phyloP scores from a whole-genome alignment of 2,888 invertebrate species.

The Pterostichus madidus region DNA sequence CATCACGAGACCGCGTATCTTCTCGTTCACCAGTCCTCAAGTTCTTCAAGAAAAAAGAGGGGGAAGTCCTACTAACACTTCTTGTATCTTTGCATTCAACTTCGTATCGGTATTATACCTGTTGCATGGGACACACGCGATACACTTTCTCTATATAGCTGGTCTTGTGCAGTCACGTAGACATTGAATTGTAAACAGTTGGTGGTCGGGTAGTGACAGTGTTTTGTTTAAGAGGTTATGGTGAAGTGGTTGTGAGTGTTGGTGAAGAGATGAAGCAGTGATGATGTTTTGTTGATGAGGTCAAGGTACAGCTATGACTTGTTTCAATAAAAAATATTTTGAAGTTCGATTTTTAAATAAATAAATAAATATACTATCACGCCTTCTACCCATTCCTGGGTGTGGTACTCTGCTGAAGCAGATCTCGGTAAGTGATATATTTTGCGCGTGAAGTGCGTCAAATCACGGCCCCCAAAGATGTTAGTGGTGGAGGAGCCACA shows the following conservation, averaged over 20 bases:
- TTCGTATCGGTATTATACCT: neutral
- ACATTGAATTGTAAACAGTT: neutral
- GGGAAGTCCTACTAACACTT: neutral
- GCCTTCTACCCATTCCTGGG: too few species aligned
- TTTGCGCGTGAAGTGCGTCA: too few species aligned
- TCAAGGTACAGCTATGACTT: too few species aligned
- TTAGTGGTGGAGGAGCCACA: too few species aligned
- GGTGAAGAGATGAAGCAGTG: too few species aligned
- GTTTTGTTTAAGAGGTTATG: neutral
- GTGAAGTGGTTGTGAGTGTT: neutral
- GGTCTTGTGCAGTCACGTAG: neutral
- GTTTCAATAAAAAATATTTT: too few species aligned
- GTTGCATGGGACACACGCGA: neutral
- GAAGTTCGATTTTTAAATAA: too few species aligned
- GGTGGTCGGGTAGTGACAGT: neutral
- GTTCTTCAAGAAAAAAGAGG: neutral
- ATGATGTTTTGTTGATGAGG: neutral
- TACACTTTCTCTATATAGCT: conserved; percentile 51
- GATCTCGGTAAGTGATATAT: too few species aligned
- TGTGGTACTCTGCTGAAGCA: too few species aligned
- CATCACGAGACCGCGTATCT: conserved; percentile 23
- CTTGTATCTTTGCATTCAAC: neutral
- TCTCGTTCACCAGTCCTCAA: conserved; percentile 20
- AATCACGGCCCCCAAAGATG: too few species aligned
- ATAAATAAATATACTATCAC: too few species aligned